These are phyloP conservation scores for Cyanoramphus novaezelandiae DNA, from an alignment of 2,113 vertebrate species.

Conservation along the genomic window DNA sequence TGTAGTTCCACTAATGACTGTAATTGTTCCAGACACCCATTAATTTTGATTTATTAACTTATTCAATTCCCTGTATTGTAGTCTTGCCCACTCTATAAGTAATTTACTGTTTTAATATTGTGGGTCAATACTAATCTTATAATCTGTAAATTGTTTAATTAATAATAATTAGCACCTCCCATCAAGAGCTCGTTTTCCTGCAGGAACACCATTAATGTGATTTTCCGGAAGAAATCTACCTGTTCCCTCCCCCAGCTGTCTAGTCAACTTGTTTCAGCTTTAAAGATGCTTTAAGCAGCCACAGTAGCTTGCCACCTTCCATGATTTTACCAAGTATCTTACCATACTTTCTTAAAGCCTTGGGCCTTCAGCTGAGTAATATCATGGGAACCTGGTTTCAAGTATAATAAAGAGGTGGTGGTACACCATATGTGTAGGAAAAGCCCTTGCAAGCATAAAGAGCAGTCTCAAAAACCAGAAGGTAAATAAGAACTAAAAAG, in stretches of 20 bases:
- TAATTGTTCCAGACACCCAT: conserved; percentile 56
- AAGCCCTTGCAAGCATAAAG: background rate
- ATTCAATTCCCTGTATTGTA: background rate
- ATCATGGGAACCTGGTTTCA: background rate
- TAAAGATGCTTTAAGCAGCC: background rate
- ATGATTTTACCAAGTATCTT: background rate
- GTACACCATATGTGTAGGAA: background rate
- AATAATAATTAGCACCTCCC: conserved; percentile 61
- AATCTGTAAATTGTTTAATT: conserved; percentile 56
- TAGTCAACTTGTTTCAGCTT: background rate
- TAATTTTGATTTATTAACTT: conserved; percentile 71
- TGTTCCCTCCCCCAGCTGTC: background rate
- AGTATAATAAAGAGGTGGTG: background rate
- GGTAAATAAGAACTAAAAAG: background rate
- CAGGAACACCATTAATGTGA: background rate
- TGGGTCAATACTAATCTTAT: conserved; percentile 60
- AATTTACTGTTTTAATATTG: conserved; percentile 60
- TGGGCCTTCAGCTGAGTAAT: background rate
- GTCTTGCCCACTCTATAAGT: conserved; percentile 39
- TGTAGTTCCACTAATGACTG: conserved; percentile 1
- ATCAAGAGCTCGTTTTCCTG: conserved; percentile 31
- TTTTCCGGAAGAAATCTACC: conserved; percentile 29
- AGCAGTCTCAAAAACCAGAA: background rate
- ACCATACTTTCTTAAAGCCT: background rate
- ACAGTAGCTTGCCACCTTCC: background rate